These are phyloP conservation scores for Nilaparvata lugens DNA, from an alignment of 1,140 invertebrate genomes.

Conservation along the genomic window DNA sequence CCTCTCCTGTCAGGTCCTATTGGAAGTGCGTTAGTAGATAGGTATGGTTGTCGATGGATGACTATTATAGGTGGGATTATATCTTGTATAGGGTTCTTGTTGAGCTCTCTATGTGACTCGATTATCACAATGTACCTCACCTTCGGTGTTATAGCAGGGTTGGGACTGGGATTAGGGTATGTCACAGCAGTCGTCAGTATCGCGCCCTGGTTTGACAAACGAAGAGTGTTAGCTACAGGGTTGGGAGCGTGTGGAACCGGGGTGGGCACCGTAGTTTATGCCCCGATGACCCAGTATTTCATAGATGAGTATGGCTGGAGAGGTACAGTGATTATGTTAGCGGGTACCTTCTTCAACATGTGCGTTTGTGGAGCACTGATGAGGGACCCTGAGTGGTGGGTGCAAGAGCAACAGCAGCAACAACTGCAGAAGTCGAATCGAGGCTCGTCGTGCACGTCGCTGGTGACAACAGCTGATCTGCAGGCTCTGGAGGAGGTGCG, in stretches of 20 bases:
- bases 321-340: constrained; percentile 71
- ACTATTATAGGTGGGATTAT: constrained; percentile 40
- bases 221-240: constrained; percentile 82
- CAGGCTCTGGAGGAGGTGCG: constrained; percentile 56
- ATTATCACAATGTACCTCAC: constrained; percentile 73
- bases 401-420: constrained; percentile 47
- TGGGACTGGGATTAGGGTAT: constrained; percentile 77
- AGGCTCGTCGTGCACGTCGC: constrained; percentile 37
- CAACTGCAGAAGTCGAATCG: constrained; percentile 31
- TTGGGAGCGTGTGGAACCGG: constrained; percentile 85
- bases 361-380: constrained; percentile 82
- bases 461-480: constrained; percentile 41
- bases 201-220: constrained; percentile 93
- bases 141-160: constrained; percentile 75
- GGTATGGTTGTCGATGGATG: constrained; percentile 59
- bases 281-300: constrained; percentile 64
- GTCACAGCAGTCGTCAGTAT: constrained; percentile 88
- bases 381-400: constrained; percentile 74
- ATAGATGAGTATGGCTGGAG: constrained; percentile 76
- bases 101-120: constrained; percentile 62
- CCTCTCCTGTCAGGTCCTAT: constrained; percentile 78
- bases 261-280: constrained; percentile 77
- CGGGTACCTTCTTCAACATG: constrained; percentile 77
- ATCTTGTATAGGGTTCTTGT: constrained; percentile 65
- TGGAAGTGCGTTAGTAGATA: constrained; percentile 77